Conservation (phyloP, 2,113 vertebrate genomes). For the Jaculus jaculus region DNA sequence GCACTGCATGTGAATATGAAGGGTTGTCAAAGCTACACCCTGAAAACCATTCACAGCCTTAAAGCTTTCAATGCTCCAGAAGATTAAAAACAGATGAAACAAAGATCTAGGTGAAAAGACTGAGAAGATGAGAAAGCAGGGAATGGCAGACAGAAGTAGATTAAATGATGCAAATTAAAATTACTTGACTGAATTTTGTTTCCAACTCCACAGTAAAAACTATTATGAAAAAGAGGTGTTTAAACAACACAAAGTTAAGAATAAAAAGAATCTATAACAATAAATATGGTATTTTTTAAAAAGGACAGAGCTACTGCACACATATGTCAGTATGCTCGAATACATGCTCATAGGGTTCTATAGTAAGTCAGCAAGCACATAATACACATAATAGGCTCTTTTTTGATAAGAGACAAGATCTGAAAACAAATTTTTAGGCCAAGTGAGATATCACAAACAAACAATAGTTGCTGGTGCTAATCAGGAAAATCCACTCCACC, state of each 20-base stretch:
- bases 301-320: not conserved
- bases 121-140: not conserved
- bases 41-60: not conserved
- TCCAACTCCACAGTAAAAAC: not conserved
- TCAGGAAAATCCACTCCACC: no score
- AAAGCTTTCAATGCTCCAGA: not conserved
- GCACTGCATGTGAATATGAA: not conserved
- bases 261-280: not conserved
- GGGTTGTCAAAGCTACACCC: not conserved
- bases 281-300: not conserved
- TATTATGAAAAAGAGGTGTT: not conserved
- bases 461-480: no score
- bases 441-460: no score
- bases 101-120: not conserved
- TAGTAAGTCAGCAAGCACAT: not conserved
- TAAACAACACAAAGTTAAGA: not conserved
- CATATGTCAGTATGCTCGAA: not conserved
- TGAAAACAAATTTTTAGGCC: no score
- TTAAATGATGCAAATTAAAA: not conserved
- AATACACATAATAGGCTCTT: no score
- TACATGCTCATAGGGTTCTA: not conserved
- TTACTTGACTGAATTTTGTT: not conserved
- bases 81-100: not conserved
- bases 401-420: no score
- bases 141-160: not conserved